phyloP scores from a whole-genome alignment of 2,113 vertebrate genomes.

The Penelope pileata region DNA sequence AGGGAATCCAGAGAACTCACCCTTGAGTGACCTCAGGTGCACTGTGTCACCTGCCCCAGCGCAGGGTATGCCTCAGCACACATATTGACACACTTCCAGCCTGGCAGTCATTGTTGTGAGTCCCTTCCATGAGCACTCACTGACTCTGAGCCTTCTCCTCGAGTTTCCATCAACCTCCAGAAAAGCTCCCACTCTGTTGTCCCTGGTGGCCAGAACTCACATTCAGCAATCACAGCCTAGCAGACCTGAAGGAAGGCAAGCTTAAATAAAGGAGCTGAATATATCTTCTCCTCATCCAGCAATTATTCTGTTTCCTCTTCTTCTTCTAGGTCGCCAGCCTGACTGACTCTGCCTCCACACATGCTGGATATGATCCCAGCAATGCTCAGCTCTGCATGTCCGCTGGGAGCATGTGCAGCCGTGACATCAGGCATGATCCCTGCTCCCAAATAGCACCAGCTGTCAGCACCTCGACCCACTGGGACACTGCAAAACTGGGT shows the following conservation, averaged over 20 bases:
- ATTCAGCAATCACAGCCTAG: background rate
- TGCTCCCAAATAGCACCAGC: constrained; percentile 32
- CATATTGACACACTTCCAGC: background rate
- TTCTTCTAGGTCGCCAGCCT: background rate
- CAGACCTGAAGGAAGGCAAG: background rate
- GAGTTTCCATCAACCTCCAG: background rate
- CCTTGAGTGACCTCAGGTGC: background rate
- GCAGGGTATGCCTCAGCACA: background rate
- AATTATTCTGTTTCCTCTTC: constrained; percentile 27
- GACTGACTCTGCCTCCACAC: background rate
- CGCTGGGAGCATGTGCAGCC: background rate
- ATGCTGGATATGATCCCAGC: background rate
- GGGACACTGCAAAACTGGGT: background rate
- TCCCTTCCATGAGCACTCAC: background rate
- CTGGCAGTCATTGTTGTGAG: rapidly evolving
- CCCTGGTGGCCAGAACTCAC: background rate
- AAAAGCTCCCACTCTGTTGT: background rate
- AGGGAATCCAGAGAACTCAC: background rate
- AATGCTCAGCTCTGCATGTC: background rate
- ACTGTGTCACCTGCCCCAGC: background rate
- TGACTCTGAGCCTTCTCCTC: background rate
- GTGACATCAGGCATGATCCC: background rate
- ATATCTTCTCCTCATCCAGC: background rate
- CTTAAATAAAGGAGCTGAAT: background rate
- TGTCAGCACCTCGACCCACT: background rate